Evolutionary conservation across 2,797 vertebrate genomes (phyloP).

Genomic region (Sebastes vulpes): DNA sequence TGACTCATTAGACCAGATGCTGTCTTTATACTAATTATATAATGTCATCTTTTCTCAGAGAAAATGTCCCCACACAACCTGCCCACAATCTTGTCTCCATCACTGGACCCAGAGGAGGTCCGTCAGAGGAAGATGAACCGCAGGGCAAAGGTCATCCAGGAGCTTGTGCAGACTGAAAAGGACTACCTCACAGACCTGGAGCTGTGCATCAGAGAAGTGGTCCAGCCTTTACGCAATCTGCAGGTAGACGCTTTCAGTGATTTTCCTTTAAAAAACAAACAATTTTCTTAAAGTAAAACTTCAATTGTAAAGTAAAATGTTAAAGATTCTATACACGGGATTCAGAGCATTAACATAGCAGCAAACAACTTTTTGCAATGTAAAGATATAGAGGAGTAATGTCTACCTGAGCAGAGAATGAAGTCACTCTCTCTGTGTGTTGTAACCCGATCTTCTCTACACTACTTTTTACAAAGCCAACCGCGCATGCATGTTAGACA

Average conservation of each 20-base stretch:
- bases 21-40: not conserved
- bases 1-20: not conserved
- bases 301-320: not conserved
- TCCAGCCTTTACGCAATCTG: slow-evolving; percentile 91
- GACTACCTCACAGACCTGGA: slow-evolving; percentile 92
- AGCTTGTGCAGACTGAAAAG: slow-evolving; percentile 94
- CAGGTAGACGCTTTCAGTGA: slow-evolving; percentile 76
- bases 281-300: not conserved
- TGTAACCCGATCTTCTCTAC: too few species aligned
- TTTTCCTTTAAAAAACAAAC: not conserved
- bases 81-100: slow-evolving; percentile 70
- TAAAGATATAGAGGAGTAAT: not conserved
- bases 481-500: not conserved
- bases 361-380: not conserved
- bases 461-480: not conserved
- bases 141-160: slow-evolving; percentile 92
- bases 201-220: slow-evolving; percentile 92
- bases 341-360: not conserved
- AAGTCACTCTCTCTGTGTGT: not conserved
- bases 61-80: slow-evolving; percentile 90
- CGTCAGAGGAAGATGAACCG: slow-evolving; percentile 89
- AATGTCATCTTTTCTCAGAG: slow-evolving; percentile 79
- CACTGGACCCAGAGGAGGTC: slow-evolving; percentile 86
- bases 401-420: not conserved
- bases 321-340: not conserved